Base-by-base conservation (phyloP, 2,888 invertebrate species). In the Ophion ventricosus region DNA sequence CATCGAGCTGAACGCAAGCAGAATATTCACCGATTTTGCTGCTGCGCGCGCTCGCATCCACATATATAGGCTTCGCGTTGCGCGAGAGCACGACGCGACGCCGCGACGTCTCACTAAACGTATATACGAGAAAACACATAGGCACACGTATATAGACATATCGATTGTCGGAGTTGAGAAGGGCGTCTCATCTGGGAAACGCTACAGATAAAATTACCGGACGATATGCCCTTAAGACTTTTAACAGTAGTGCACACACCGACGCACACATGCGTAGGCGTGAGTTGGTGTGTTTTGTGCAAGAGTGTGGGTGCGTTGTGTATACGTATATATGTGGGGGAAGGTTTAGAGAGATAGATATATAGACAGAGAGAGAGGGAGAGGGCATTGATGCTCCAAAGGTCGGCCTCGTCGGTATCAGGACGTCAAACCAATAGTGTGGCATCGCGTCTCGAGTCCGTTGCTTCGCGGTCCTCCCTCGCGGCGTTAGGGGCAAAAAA, bases 361-460 rank as follows among this genome's bases (percentile, higher is more conserved):
- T 14, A 49, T 4, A 49, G 49, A 63, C 4, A 17, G 66, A 17
- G 56, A 23, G 56, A 54, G n/a, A 49, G 14, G 26, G 35, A 59
- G 70, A 75, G 74, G 54, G 56, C 49, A 23, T 57, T 40, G 49
- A 73, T 14, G 66, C 56, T 59, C 56, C 26, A 29, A 74, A 80
- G 80, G 49, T 80, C 73, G 76, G 23, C 64, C 54, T 63, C 67
- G 57, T 74, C 66, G 83, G 64, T 74, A 64, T 76, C 77, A 72
- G 64, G 73, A 64, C 74, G 74, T 77, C 67, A 64, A 57, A 61
- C 80, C 72, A 79, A 63, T 70, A 84, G 84, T 84, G 77, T 74
- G 80, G 69, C 67, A 81, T 77, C 73, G 84, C 63, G 77, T 77
- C 77, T 84, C 84, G 84, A 69, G 80, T 83, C 49, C 61, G 76